Base-by-base conservation (phyloP, 1,140 invertebrate species). In the Lepidurus apus region DNA sequence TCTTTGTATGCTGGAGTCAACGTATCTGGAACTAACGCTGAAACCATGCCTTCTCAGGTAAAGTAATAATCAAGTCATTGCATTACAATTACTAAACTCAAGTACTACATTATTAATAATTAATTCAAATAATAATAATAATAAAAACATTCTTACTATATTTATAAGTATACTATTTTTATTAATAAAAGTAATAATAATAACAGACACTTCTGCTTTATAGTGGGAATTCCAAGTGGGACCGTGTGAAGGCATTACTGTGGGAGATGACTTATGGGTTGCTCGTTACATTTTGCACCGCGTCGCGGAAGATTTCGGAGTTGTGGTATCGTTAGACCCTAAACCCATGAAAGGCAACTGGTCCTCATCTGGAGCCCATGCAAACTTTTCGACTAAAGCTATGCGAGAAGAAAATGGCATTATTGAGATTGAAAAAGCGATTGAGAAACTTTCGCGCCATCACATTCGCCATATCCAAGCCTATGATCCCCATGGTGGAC, bases 331-430 rank as follows among this genome's bases (percentile, higher is more conserved):
- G 17, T 84, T 90, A 65, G 89, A 90, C 82, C 90, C 90, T 5
- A 90, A 90, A 80, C 88, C 88, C 7, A 88, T 90, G 80, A 81
- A 84, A 17, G 87, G 88, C 24, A 87, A 91, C 80, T 91, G 89
- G 89, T 90, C 90, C 81, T 90, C 90, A 26, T 88, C 89, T 77
- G 89, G 89, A 11, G 89, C 88, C 45, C 90, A 90, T 80, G 88
- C 86, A n/a, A 90, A 90, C 82, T 90, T 88, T 82, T 88, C 87
- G 10, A 91, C 90, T 0, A 84, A 85, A 74, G 82, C 82, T 34
- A 91, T 90, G 88, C 82, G 90, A 80, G 84, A 86, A 43, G 81
- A 84, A 6, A 85, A 86, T 47, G 90, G 90, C 24, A 83, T 89
- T 81, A 86, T 85, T 76, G 81, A 82, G 13, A 88, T 88, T 42